Percentiles rank a stretch among this genome's conserved stretches.
These are phyloP conservation scores for Linnaemya tessellans DNA, from an alignment of 2,888 invertebrate genomes.

Conservation along the genomic window DNA sequence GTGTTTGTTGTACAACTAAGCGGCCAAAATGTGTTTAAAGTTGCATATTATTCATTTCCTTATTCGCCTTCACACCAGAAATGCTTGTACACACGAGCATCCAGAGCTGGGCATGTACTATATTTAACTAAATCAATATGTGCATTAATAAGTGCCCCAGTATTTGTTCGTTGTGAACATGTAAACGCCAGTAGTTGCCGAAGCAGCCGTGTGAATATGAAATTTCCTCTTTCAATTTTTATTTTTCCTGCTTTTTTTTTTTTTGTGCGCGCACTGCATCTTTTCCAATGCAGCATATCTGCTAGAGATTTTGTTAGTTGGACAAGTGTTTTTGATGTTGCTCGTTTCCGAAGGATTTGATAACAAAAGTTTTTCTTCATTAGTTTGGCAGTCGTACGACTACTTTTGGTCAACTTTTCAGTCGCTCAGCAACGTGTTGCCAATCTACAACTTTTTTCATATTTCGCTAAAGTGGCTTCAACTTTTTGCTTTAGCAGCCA, in stretches of 20 bases:
- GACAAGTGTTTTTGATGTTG: conserved; percentile 43
- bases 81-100: neutral
- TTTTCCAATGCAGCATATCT: conserved; percentile 7
- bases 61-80: neutral
- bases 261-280: conserved; percentile 1
- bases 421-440: conserved; percentile 62
- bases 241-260: neutral
- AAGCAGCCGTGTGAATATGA: neutral
- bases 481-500: conserved; percentile 48
- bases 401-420: conserved; percentile 55
- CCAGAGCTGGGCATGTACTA: neutral
- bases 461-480: conserved; percentile 45
- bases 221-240: neutral
- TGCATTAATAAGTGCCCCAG: neutral
- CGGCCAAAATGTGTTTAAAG: conserved; percentile 23
- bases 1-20: conserved; percentile 28
- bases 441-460: conserved; percentile 64
- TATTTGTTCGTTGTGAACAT: neutral
- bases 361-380: conserved; percentile 48
- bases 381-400: conserved; percentile 47
- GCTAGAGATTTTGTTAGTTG: conserved; percentile 28
- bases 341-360: conserved; percentile 42
- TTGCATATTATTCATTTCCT: conserved; percentile 38
- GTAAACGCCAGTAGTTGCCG: conserved; percentile 5
- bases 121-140: neutral